Base-by-base conservation (phyloP, 2,888 invertebrate genomes). In the Hylaea fasciaria region DNA sequence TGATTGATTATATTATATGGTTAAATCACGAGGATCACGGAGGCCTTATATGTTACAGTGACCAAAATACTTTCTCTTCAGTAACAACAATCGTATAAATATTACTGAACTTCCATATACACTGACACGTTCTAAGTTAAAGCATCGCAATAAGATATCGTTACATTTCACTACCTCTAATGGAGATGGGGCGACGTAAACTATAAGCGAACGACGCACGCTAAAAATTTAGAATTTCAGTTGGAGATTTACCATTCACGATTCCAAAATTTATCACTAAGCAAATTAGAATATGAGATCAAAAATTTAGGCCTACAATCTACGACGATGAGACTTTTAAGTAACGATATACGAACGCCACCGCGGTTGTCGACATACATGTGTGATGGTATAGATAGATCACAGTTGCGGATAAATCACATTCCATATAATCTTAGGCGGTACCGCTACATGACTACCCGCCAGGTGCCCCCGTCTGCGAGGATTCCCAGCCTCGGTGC, bases 251-350 rank as follows among this genome's bases (percentile, higher is more conserved):
- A 86, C 85, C 85, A 83, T 85, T 87, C 82, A 85, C 82, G 78
- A 84, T 86, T 85, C 87, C 87, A 83, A 90, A 88, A 83, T 81
- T 85, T 89, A 91, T 86, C 86, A 89, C 91, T 92, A 91, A 91
- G 91, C 91, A 91, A 91, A 92, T 91, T 87, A 92, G 91, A 91
- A 89, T 91, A 91, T 92, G 92, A 92, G 92, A 92, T 92, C 92
- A 92, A 90, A 90, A 85, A 88, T 86, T 90, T 91, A 92, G 91
- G 91, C 91, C 91, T 91, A 92, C 89, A 83, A 85, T 88, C 91
- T 91, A 91, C 81, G 81, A 83, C 83, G 86, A 87, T 87, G 88
- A 87, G 86, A 88, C 83, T 82, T 86, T 88, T 88, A 88, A 89
- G 88, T 89, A 85, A 81, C 77, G 88, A 89, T 91, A 88, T 87